These are phyloP conservation scores for Vidua macroura DNA, from an alignment of 2,113 vertebrate genomes.

Conservation along the genomic window DNA sequence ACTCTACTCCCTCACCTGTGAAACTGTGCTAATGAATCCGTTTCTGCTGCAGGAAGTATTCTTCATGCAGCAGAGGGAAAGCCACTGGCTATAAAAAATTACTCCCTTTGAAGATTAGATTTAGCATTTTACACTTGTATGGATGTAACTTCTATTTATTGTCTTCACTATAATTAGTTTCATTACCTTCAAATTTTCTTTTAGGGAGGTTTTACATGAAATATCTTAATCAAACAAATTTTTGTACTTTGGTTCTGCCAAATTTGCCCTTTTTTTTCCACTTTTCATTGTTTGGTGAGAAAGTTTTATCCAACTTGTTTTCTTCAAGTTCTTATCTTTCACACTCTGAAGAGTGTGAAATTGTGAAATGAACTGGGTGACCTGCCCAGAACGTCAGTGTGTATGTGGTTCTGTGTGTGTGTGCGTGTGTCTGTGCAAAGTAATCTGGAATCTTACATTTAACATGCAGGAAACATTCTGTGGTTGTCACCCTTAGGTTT, in stretches of 20 bases:
- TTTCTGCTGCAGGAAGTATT: neutral
- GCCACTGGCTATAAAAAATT: neutral
- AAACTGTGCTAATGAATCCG: neutral
- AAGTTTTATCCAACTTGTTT: neutral
- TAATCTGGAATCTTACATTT: neutral
- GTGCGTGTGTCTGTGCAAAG: neutral
- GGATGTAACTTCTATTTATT: neutral
- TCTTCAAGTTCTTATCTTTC: neutral
- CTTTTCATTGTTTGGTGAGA: neutral
- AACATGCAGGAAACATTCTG: neutral
- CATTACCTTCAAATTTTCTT: neutral
- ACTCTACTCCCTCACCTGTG: neutral
- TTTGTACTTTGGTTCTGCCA: neutral
- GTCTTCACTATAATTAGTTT: neutral
- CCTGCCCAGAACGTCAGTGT: neutral
- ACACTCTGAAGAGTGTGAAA: neutral
- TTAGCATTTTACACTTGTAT: neutral
- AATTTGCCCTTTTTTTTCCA: neutral
- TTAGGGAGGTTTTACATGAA: neutral
- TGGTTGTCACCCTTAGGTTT: neutral
- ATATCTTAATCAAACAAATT: neutral
- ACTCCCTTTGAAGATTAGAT: neutral
- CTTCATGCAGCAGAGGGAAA: neutral
- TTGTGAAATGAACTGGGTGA: neutral
- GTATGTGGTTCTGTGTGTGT: neutral